Evolutionary conservation across 1,140 invertebrate species (phyloP), one percentile per base, ranked within the genome.

Genomic region (Drosophila varians): DNA sequence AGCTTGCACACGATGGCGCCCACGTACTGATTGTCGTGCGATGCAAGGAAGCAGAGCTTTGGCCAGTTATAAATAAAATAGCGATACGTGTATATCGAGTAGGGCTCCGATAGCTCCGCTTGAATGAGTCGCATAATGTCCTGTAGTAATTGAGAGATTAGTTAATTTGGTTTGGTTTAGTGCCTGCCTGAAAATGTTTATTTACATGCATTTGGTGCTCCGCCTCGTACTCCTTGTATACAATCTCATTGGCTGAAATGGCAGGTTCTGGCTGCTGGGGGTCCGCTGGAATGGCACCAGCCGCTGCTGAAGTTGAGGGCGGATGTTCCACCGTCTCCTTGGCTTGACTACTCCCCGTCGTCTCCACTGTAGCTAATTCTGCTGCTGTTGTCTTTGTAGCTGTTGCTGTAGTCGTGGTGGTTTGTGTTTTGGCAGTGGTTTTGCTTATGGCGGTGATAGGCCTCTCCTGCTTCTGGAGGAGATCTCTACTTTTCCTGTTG

Each of bases 41-140:
- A 96, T 74, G 97, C 96, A 93, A 99, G 93, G 93, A 99, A 99
- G 92, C 98, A 99, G 60, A 99, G 93, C 93, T 99, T 97, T 91
- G 99, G 99, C 99, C 99, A 99, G 92, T 99, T 99, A 92, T 99
- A 98, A 92, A 99, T 99, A 93, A 99, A 99, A 94, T 99, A 99
- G 93, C 99, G 95, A 94, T 99, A 99, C 31, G 99, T 99, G 92
- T 99, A 99, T 93, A 99, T 99, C 62, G 98, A 99, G 93, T 99
- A 99, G 23, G 99, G 99, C 94, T 99, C 99, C 65, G 98, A 99
- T 70, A 99, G 93, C 93, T 99, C 99, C 92, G 98, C 99, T 90
- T 99, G 98, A 91, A 99, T 99, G 84, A 99, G 94, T 93, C 96
- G 95, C 97, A 99, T 99, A 74, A 99, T 99, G 90, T 97, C 90